These are phyloP conservation scores for Pocota personata DNA, from an alignment of 2,888 invertebrate species.

Conservation along the genomic window DNA sequence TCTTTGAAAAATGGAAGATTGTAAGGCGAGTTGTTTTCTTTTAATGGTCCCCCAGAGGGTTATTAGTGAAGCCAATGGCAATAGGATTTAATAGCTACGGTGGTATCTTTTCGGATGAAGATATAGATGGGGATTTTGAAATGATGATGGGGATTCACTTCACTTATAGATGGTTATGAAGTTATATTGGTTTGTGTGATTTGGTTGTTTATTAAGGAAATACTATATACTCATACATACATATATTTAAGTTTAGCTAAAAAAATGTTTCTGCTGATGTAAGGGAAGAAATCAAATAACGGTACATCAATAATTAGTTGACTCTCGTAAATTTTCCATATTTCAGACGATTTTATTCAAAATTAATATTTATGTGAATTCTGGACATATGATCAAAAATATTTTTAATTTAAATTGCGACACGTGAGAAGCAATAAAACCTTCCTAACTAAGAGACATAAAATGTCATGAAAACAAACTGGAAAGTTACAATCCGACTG, in stretches of 20 bases:
- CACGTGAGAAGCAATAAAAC: too few relatives aligned
- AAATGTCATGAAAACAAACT: too few relatives aligned
- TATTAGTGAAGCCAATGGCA: conserved; percentile 42
- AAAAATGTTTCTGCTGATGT: not conserved
- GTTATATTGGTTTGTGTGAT: not conserved
- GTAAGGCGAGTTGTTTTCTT: conserved; percentile 1
- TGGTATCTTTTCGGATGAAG: not conserved
- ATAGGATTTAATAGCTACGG: conserved; percentile 27
- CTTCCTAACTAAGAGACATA: too few relatives aligned
- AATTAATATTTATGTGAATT: too few relatives aligned
- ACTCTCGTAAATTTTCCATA: too few relatives aligned
- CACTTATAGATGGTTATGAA: not conserved
- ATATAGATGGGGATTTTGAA: not conserved
- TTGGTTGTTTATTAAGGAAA: not conserved
- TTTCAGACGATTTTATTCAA: too few relatives aligned
- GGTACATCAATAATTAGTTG: too few relatives aligned
- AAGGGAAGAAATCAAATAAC: not conserved
- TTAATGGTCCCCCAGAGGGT: conserved; percentile 21
- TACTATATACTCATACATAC: too few relatives aligned
- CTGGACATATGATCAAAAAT: too few relatives aligned
- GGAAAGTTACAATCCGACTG: too few relatives aligned
- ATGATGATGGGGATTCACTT: not conserved
- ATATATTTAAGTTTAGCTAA: not conserved
- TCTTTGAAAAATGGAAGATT: not conserved
- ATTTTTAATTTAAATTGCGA: too few relatives aligned